A percentile compares a stretch with the other conserved stretches of the same genome.
These are phyloP conservation scores for Brenthis hecate DNA, from an alignment of 2,888 invertebrate species.

Conservation along the genomic window DNA sequence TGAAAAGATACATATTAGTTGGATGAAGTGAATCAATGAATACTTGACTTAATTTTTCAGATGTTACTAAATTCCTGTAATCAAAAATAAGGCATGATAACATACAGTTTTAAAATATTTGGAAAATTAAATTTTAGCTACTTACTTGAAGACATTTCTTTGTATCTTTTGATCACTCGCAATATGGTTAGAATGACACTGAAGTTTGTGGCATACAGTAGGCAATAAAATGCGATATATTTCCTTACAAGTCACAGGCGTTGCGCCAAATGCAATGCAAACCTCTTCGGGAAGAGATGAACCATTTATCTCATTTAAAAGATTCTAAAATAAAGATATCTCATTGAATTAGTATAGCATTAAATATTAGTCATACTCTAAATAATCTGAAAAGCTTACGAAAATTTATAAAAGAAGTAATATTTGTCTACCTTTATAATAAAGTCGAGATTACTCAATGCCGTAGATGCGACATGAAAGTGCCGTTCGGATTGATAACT, in stretches of 20 bases:
- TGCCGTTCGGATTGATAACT: slow-evolving; percentile 70
- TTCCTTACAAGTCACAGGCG: slow-evolving; percentile 69
- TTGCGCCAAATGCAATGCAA: slow-evolving; percentile 68
- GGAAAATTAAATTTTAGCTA: background rate
- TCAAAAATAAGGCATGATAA: background rate
- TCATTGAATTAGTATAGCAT: background rate
- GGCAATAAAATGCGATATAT: slow-evolving; percentile 71
- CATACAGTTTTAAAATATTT: background rate
- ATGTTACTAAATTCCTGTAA: slow-evolving; percentile 71
- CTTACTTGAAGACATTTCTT: slow-evolving; percentile 67
- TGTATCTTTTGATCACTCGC: slow-evolving; percentile 72
- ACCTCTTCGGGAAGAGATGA: slow-evolving; percentile 69
- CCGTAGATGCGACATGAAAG: slow-evolving; percentile 66
- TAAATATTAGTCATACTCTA: background rate
- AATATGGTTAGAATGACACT: slow-evolving; percentile 67
- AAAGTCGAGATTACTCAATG: slow-evolving; percentile 72
- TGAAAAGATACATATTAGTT: slow-evolving; percentile 77
- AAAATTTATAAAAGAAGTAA: background rate
- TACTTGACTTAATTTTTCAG: slow-evolving; percentile 66
- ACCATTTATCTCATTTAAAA: slow-evolving; percentile 68
- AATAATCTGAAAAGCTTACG: background rate
- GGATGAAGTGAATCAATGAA: slow-evolving; percentile 67
- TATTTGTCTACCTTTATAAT: slow-evolving; percentile 62
- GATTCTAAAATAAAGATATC: slow-evolving; percentile 54
- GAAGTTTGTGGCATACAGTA: slow-evolving; percentile 62